A percentile compares a stretch with the other conserved stretches of the same genome.
Evolutionary conservation across 1,140 invertebrate genomes (phyloP).

Genomic region (Drosophila orena): DNA sequence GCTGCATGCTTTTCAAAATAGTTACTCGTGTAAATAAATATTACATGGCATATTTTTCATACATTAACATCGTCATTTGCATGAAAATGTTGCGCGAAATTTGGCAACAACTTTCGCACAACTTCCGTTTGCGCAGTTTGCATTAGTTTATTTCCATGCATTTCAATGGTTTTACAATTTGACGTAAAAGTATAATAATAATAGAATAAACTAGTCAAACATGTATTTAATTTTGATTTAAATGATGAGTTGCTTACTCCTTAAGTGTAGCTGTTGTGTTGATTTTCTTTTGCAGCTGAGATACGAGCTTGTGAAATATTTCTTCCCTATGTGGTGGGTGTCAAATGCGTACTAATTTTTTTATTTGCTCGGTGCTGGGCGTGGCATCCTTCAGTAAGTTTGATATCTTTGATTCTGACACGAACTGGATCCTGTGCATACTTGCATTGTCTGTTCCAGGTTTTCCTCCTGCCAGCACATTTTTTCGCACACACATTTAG

Average conservation of each 20-base stretch:
- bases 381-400: neutral
- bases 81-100: neutral
- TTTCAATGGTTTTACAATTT: slow-evolving; percentile 3
- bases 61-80: neutral
- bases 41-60: slow-evolving; percentile 1
- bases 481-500: neutral
- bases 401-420: slow-evolving; percentile 18
- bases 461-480: slow-evolving; percentile 33
- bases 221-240: too few species aligned
- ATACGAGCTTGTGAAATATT: too few species aligned
- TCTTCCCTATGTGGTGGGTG: too few species aligned
- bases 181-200: neutral
- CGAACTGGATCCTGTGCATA: slow-evolving; percentile 15
- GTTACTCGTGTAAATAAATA: slow-evolving; percentile 49
- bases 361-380: too few species aligned
- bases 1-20: slow-evolving; percentile 17
- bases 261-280: too few species aligned
- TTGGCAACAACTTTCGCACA: slow-evolving; percentile 12
- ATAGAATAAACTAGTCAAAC: too few species aligned
- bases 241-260: too few species aligned
- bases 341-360: neutral
- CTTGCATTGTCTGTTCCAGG: slow-evolving; percentile 26
- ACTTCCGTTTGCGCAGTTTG: neutral
- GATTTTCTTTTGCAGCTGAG: too few species aligned
- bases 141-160: slow-evolving; percentile 2